phyloP scores from a whole-genome alignment of 2,797 vertebrate genomes.

The Sebastes minor region DNA sequence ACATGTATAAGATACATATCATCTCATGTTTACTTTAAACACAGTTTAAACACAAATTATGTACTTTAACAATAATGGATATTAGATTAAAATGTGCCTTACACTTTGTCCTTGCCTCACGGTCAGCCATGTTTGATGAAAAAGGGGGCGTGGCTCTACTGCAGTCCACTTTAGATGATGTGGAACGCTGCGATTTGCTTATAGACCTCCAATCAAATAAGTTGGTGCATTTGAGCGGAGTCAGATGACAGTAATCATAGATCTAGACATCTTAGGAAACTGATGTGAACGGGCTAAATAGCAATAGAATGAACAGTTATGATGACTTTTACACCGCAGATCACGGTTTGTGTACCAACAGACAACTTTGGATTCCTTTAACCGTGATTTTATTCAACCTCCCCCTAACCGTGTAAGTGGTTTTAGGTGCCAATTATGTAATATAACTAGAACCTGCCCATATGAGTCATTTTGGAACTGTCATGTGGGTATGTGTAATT shows the following conservation, averaged over 20 bases:
- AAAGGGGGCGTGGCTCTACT: background rate
- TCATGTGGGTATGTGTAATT: background rate
- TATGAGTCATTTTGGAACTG: slow-evolving; percentile 9
- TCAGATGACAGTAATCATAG: background rate
- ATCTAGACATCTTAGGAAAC: background rate
- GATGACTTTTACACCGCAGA: background rate
- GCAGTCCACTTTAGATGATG: background rate
- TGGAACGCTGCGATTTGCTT: background rate
- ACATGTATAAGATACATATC: background rate
- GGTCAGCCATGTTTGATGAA: background rate
- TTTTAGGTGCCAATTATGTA: background rate
- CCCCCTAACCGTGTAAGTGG: background rate
- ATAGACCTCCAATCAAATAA: background rate
- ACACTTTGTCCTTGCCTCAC: background rate
- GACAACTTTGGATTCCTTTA: background rate
- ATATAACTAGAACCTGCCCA: no score
- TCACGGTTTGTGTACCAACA: background rate
- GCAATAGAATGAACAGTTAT: background rate
- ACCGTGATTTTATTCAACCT: background rate
- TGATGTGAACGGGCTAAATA: background rate
- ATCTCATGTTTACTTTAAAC: background rate
- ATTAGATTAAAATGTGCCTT: background rate
- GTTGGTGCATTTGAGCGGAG: background rate
- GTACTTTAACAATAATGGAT: background rate
- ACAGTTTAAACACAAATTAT: background rate